phyloP scores from a whole-genome alignment of 2,113 vertebrate genomes.

The Lipophrys pholis region DNA sequence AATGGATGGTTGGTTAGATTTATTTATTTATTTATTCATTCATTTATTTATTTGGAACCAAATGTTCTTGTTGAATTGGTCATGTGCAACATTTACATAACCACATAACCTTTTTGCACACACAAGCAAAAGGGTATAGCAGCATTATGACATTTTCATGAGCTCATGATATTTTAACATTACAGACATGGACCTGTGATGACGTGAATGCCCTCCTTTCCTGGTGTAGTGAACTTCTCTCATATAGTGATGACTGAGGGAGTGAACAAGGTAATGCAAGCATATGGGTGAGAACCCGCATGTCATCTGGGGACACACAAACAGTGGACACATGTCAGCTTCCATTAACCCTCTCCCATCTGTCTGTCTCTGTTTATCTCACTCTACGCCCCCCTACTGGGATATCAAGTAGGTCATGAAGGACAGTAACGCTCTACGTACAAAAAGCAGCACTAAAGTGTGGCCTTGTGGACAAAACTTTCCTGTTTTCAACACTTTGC shows the following conservation, averaged over 20 bases:
- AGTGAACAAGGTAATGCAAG: constrained; percentile 40
- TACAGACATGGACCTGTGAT: background rate
- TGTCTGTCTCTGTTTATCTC: constrained; percentile 53
- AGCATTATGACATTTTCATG: constrained; percentile 5
- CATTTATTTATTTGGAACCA: no score
- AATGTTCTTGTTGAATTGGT: no score
- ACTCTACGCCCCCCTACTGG: constrained; percentile 11
- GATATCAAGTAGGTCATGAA: constrained; percentile 55
- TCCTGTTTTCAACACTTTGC: background rate
- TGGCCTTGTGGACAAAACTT: constrained; percentile 10
- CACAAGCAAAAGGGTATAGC: background rate
- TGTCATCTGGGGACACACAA: constrained; percentile 67
- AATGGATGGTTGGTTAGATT: no score
- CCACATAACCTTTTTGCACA: background rate
- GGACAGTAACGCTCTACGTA: constrained; percentile 15
- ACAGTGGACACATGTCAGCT: constrained; percentile 73
- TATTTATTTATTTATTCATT: no score
- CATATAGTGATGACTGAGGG: constrained; percentile 13
- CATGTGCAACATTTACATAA: no score
- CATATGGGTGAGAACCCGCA: constrained; percentile 54
- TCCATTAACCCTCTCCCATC: constrained; percentile 72
- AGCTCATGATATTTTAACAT: background rate
- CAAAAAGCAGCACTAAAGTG: background rate
- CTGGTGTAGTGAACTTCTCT: constrained; percentile 26
- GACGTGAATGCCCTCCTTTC: background rate